Evolutionary conservation across 2,888 invertebrate species (phyloP).

Genomic region (Drosophila koepferae): DNA sequence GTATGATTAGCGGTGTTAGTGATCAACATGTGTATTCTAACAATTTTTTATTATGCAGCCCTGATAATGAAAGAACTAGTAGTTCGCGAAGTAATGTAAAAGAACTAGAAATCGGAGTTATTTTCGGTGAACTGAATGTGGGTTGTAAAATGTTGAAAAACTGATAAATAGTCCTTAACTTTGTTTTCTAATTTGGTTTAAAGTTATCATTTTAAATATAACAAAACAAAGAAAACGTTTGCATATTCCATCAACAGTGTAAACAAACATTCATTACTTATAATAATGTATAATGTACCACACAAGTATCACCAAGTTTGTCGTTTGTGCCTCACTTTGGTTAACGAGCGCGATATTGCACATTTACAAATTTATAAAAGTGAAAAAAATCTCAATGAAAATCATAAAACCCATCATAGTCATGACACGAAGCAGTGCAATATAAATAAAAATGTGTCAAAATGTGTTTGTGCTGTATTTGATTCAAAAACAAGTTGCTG

Average conservation of each 20-base stretch:
- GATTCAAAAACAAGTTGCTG: conserved; percentile 63
- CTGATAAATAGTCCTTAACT: conserved; percentile 74
- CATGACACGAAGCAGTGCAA: conserved; percentile 40
- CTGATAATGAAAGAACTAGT: conserved; percentile 40
- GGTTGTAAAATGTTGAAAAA: conserved; percentile 77
- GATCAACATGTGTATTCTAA: background rate
- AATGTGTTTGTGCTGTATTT: conserved; percentile 58
- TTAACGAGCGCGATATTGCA: conserved; percentile 90
- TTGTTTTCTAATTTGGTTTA: conserved; percentile 77
- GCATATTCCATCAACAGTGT: conserved; percentile 50
- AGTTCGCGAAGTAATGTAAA: conserved; percentile 34
- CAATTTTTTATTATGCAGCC: background rate
- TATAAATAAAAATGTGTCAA: conserved; percentile 39
- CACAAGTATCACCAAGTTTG: conserved; percentile 96
- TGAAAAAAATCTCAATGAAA: conserved; percentile 34
- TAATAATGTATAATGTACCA: conserved; percentile 96
- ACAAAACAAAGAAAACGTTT: conserved; percentile 43
- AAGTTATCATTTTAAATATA: conserved; percentile 71
- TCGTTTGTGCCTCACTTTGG: conserved; percentile 95
- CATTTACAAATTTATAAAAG: conserved; percentile 86
- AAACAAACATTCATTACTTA: conserved; percentile 46
- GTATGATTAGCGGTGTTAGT: too few species aligned
- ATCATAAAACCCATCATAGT: conserved; percentile 26
- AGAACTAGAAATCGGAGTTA: conserved; percentile 54
- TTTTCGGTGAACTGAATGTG: conserved; percentile 72